Evolutionary conservation across 2,113 vertebrate species (phyloP).

Genomic region (Thryonomys swinderianus): DNA sequence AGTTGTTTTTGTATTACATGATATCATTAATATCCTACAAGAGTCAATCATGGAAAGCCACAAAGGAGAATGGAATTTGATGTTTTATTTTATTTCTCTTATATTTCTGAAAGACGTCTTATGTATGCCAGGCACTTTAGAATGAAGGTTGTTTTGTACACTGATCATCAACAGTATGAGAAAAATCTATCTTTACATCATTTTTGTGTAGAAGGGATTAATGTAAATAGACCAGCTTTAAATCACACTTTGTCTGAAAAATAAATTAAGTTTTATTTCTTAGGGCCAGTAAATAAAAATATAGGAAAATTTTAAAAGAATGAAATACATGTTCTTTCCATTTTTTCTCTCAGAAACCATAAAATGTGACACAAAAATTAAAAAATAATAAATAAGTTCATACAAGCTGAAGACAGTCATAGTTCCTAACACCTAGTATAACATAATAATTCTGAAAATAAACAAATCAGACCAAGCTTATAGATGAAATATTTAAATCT

Average conservation of each 20-base stretch:
- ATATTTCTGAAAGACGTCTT: neutral
- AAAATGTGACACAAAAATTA: neutral
- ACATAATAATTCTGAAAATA: neutral
- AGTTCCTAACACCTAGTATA: neutral
- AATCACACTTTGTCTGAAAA: neutral
- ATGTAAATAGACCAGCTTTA: neutral
- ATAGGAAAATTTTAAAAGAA: neutral
- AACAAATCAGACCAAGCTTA: neutral
- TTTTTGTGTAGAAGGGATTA: neutral
- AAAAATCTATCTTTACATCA: neutral
- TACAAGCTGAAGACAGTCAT: neutral
- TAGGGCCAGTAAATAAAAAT: neutral
- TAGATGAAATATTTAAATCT: neutral
- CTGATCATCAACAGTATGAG: neutral
- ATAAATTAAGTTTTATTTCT: neutral
- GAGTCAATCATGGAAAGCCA: neutral
- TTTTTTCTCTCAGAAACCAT: neutral
- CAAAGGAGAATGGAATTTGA: conserved; percentile 3
- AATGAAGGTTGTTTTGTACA: neutral
- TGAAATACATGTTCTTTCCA: neutral
- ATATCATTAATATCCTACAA: conserved; percentile 21
- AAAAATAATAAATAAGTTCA: neutral
- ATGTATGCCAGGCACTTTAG: neutral
- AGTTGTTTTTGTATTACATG: conserved; percentile 70
- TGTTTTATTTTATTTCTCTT: neutral